Evolutionary conservation across 2,888 invertebrate genomes (phyloP).

Genomic region (Pardosa pseudoannulata): DNA sequence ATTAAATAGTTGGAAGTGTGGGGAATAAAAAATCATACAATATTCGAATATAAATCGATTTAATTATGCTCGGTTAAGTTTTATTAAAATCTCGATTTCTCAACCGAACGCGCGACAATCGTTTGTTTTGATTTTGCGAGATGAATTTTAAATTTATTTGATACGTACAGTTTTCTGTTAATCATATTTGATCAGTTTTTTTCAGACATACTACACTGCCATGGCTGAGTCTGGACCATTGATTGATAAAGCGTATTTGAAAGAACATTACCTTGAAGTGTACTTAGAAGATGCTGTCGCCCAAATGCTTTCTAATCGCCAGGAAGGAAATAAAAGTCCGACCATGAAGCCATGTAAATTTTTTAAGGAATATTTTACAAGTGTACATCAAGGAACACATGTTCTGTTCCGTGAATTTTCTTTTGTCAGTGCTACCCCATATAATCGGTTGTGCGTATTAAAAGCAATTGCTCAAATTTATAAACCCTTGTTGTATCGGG

Average conservation of each 20-base stretch:
- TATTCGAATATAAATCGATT: too few species aligned
- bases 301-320: slow-evolving; percentile 49
- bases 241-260: slow-evolving; percentile 22
- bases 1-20: too few species aligned
- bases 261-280: slow-evolving; percentile 53
- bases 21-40: too few species aligned
- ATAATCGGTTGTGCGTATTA: slow-evolving; percentile 66
- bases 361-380: slow-evolving; percentile 68
- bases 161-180: too few species aligned
- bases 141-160: too few species aligned
- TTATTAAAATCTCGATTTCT: too few species aligned
- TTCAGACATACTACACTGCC: too few species aligned
- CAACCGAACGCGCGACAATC: too few species aligned
- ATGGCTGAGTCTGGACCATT: not conserved
- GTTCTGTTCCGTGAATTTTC: slow-evolving; percentile 67
- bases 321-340: slow-evolving; percentile 45
- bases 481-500: slow-evolving; percentile 54
- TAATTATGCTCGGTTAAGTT: too few species aligned
- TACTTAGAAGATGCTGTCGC: slow-evolving; percentile 69
- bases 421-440: slow-evolving; percentile 64
- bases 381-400: slow-evolving; percentile 72
- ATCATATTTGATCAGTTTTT: too few species aligned
- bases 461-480: slow-evolving; percentile 63
- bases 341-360: slow-evolving; percentile 66
- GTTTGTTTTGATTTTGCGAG: too few species aligned